Evolutionary conservation across 2,888 invertebrate species (phyloP).

Genomic region (Dicyrtoma fusca): DNA sequence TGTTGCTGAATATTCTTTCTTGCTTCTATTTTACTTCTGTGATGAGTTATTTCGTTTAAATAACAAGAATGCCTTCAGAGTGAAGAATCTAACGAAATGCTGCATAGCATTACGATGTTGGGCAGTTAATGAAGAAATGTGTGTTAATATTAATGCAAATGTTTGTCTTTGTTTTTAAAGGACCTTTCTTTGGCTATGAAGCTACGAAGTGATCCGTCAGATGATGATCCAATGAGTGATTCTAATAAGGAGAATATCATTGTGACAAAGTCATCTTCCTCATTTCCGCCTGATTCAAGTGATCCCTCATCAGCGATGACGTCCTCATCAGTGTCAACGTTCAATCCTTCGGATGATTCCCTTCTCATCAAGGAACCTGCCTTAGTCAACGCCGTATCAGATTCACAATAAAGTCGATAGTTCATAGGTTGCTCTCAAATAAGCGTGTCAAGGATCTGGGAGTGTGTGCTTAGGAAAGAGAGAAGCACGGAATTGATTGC

Average conservation of each 20-base stretch:
- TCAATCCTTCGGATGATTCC: slow-evolving; percentile 45
- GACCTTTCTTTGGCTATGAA: slow-evolving; percentile 57
- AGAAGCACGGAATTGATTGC: slow-evolving; percentile 8
- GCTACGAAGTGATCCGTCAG: slow-evolving; percentile 54
- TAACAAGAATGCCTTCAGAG: too few species aligned
- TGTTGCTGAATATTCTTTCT: too few species aligned
- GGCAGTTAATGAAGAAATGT: not conserved
- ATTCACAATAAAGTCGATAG: slow-evolving; percentile 26
- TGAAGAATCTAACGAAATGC: not conserved
- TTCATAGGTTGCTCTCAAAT: slow-evolving; percentile 23
- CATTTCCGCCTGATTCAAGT: slow-evolving; percentile 19
- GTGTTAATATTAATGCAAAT: slow-evolving; percentile 7
- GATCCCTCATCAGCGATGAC: slow-evolving; percentile 23
- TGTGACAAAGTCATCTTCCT: slow-evolving; percentile 38
- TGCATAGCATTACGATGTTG: not conserved
- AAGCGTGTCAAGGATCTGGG: slow-evolving; percentile 19
- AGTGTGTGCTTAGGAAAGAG: slow-evolving; percentile 12
- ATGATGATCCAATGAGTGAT: slow-evolving; percentile 55
- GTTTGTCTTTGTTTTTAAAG: slow-evolving; percentile 31
- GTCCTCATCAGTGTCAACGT: slow-evolving; percentile 39
- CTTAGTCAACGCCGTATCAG: slow-evolving; percentile 47
- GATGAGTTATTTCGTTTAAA: too few species aligned
- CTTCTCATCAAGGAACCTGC: slow-evolving; percentile 48
- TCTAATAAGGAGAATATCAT: slow-evolving; percentile 56
- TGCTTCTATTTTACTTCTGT: too few species aligned